Evolutionary conservation across 2,113 vertebrate genomes (phyloP).

Genomic region (Romanogobio albipinnatus): DNA sequence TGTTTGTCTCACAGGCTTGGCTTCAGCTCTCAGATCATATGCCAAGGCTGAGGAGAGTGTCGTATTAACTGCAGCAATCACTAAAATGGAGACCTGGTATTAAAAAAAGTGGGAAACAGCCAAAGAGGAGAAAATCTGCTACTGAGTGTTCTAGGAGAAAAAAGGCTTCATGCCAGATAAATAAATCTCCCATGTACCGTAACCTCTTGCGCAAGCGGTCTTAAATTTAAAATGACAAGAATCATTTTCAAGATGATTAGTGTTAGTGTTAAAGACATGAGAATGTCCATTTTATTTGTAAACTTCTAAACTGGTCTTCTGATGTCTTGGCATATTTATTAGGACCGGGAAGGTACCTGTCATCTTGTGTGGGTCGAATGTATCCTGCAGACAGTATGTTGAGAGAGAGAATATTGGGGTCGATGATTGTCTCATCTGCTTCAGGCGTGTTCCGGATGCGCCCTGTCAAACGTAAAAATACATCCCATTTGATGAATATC

Average conservation of each 20-base stretch:
- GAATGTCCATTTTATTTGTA: background rate
- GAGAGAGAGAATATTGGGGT: slow-evolving; percentile 95
- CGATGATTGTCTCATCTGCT: slow-evolving; percentile 89
- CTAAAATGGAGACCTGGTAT: slow-evolving; percentile 1
- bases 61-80: background rate
- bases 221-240: background rate
- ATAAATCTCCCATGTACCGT: background rate
- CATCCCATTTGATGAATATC: background rate
- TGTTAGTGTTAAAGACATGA: background rate
- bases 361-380: slow-evolving; percentile 86
- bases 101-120: background rate
- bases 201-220: background rate
- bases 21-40: slow-evolving; percentile 32
- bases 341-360: slow-evolving; percentile 80
- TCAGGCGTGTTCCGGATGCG: slow-evolving; percentile 93
- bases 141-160: background rate
- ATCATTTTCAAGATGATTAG: background rate
- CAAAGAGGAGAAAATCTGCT: background rate
- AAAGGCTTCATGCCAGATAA: background rate
- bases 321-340: background rate
- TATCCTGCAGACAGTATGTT: slow-evolving; percentile 92
- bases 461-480: slow-evolving; percentile 71
- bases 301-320: background rate
- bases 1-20: slow-evolving; percentile 36
- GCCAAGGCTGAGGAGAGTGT: slow-evolving; percentile 28